Conservation (phyloP, 2,888 invertebrate genomes). For the Dermolepida albohirtum region DNA sequence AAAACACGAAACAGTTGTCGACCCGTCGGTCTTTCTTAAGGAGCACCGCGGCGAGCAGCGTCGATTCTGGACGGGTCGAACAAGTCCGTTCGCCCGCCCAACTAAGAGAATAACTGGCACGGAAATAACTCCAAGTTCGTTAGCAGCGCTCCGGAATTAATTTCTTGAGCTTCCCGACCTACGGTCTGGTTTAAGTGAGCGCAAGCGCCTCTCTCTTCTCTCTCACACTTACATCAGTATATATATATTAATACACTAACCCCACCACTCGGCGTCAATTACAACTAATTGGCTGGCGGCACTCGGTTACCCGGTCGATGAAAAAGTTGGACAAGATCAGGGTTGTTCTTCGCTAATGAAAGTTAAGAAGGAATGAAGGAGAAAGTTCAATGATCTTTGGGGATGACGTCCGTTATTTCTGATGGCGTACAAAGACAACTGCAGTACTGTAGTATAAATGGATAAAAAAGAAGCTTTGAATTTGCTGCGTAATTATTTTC, state of each 20-base stretch:
- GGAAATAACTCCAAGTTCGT: constrained; percentile 54
- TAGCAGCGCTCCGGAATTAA: constrained; percentile 56
- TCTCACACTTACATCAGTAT: constrained; percentile 38
- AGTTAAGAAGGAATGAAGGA: constrained; percentile 52
- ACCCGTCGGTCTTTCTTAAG: constrained; percentile 35
- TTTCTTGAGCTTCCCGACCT: constrained; percentile 56
- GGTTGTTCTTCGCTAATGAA: constrained; percentile 58
- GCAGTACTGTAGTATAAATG: constrained; percentile 11
- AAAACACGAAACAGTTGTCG: constrained; percentile 19
- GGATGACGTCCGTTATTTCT: constrained; percentile 1
- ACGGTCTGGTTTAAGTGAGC: constrained; percentile 54
- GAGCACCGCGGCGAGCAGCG: constrained; percentile 35
- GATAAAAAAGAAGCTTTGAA: not conserved
- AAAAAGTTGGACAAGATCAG: constrained; percentile 65
- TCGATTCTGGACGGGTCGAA: constrained; percentile 34
- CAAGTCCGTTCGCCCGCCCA: constrained; percentile 43
- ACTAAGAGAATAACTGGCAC: constrained; percentile 49
- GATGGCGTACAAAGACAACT: not conserved
- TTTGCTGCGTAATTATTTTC: constrained; percentile 14
- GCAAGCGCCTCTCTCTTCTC: constrained; percentile 53
- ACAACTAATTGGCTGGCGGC: constrained; percentile 62
- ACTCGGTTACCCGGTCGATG: constrained; percentile 64
- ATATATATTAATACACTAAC: constrained; percentile 48
- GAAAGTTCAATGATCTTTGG: constrained; percentile 56
- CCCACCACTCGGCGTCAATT: constrained; percentile 58